Base-by-base conservation (phyloP, 2,113 vertebrate species). In the Pipa parva region DNA sequence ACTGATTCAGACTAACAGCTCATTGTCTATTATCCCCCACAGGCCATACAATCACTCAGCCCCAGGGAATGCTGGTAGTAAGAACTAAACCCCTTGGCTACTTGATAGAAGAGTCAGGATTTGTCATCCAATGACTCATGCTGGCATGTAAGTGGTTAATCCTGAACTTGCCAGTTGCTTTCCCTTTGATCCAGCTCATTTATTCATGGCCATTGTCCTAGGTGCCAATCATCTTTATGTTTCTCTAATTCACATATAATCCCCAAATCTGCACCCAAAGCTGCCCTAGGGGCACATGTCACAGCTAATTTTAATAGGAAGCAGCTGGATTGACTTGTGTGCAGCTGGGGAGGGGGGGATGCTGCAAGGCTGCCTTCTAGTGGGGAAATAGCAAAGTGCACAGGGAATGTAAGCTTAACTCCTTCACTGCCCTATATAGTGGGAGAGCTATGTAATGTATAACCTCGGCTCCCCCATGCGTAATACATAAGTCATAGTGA, bases 201-300 rank as follows among this genome's bases (percentile, higher is more conserved):
- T 59, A 68, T 68, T 68, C 64, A 59, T 59, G 29, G 5, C 64
- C 64, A 68, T 68, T 68, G 64, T 68, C 55, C 64, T 50, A 59
- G 64, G 55, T 68, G 64, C 64, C 64, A 68, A 68, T 59, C 45
- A 56, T 26, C 64, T 59, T 68, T 68, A 59, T 68, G 21, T 68
- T 39, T 46, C 64, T 39, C 45, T 68, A 68, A 68, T 68, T 68
- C 64, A 68, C 64, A 51, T 37, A 68, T 68, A 68, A 68, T 68
- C 64, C 64, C 12, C 64, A 36, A 68, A 68, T 68, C 64, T 68
- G 55, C 28, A 50, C 10, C 64, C 24, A 56, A 31, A 50, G 17
- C 31, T 68, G 64, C 42, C 64, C 54, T 45, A 13, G 17, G 64
- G 64, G 54, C 54, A 58, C 54, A 29, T 46, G 54, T 37, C 22